These are phyloP conservation scores for Psittacula cyanocephala DNA, from an alignment of 2,113 vertebrate species.

Conservation along the genomic window DNA sequence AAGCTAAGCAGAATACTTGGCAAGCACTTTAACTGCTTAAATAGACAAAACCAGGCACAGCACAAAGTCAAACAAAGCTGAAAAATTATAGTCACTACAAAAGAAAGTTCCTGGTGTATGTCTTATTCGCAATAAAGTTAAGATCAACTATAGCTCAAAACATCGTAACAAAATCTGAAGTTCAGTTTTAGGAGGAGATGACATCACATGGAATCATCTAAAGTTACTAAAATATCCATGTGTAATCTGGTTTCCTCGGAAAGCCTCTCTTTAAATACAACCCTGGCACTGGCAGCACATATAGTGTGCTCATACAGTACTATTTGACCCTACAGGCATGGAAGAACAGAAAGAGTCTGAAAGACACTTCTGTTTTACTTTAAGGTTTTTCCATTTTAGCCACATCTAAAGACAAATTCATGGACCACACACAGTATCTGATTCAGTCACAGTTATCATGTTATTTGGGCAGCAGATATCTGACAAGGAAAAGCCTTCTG, in stretches of 20 bases:
- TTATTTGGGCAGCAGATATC: background rate
- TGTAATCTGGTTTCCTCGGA: background rate
- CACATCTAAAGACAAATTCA: background rate
- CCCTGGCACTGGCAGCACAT: background rate
- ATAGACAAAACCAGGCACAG: background rate
- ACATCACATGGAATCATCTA: background rate
- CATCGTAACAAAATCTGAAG: background rate
- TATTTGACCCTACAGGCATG: background rate
- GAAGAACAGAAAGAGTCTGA: background rate
- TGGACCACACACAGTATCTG: background rate
- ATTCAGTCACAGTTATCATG: background rate
- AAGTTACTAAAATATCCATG: background rate
- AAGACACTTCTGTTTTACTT: background rate
- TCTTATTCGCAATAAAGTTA: background rate
- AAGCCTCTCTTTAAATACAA: background rate
- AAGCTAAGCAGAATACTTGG: background rate
- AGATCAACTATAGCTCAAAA: background rate
- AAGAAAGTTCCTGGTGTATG: background rate
- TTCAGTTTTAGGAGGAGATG: background rate
- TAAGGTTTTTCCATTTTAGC: background rate
- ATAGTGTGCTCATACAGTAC: background rate
- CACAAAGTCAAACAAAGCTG: conserved; percentile 12
- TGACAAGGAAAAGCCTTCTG: background rate
- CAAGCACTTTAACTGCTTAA: background rate
- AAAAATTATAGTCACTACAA: background rate